Evolutionary conservation across 1,140 invertebrate genomes (phyloP).

Genomic region (Ectropis grisescens): DNA sequence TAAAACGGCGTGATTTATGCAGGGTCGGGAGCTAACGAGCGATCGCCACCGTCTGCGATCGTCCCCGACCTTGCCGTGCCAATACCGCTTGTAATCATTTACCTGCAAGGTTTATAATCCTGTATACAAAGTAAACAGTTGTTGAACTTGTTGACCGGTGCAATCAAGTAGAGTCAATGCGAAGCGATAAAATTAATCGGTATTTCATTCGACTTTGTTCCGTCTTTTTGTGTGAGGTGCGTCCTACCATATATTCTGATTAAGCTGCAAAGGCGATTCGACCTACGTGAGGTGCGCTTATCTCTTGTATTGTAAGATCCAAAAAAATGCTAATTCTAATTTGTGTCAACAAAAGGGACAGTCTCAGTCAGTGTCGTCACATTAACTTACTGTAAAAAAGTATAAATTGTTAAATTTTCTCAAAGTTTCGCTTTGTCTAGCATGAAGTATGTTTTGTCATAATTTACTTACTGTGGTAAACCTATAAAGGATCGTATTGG

Average conservation of each 20-base stretch:
- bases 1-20: slow-evolving; percentile 65
- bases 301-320: no score
- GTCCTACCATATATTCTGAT: background rate
- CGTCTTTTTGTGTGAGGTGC: background rate
- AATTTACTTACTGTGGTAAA: no score
- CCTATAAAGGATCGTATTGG: no score
- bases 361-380: no score
- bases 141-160: slow-evolving; percentile 6
- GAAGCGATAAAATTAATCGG: slow-evolving; percentile 7
- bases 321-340: no score
- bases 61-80: slow-evolving; percentile 3
- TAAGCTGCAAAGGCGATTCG: no score
- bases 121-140: background rate
- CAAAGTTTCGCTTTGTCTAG: no score
- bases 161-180: slow-evolving; percentile 12
- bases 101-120: background rate
- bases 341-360: no score
- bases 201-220: slow-evolving; percentile 1
- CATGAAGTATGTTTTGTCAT: no score
- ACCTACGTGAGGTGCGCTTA: no score
- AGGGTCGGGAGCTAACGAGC: slow-evolving; percentile 60
- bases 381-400: no score
- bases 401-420: no score
- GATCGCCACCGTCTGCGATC: slow-evolving; percentile 25
- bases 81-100: background rate